phyloP scores from a whole-genome alignment of 2,797 vertebrate species.

The Denticeps clupeoides region DNA sequence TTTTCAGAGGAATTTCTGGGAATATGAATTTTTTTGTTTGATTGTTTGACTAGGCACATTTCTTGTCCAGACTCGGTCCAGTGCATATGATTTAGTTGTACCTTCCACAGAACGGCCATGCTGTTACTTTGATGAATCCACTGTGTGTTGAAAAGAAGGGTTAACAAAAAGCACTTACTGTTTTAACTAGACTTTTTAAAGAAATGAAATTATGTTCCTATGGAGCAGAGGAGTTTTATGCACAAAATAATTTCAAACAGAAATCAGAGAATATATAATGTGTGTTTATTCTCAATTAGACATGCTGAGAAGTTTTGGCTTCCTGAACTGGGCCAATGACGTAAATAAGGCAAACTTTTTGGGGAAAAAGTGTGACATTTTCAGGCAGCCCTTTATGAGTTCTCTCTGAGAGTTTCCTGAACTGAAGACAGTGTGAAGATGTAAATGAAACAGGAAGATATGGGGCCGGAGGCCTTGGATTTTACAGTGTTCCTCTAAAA shows the following conservation, averaged over 20 bases:
- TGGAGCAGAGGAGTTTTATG: background rate
- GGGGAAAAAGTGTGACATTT: slow-evolving; percentile 3
- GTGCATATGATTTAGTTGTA: too few species aligned
- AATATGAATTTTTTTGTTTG: too few species aligned
- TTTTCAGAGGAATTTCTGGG: too few species aligned
- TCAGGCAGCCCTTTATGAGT: background rate
- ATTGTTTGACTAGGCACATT: too few species aligned
- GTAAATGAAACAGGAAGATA: background rate
- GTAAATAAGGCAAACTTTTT: slow-evolving; percentile 13
- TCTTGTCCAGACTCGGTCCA: too few species aligned
- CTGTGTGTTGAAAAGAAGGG: background rate
- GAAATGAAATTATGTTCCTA: background rate
- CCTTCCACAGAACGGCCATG: background rate
- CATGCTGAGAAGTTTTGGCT: background rate
- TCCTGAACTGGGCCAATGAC: background rate
- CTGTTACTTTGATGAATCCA: background rate
- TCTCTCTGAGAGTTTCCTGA: slow-evolving; percentile 20
- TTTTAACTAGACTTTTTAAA: background rate
- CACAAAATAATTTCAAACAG: slow-evolving; percentile 1
- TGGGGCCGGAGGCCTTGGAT: background rate
- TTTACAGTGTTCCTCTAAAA: background rate
- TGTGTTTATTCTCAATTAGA: slow-evolving; percentile 12
- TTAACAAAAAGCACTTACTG: slow-evolving; percentile 1
- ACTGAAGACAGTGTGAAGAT: slow-evolving; percentile 22
- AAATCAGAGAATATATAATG: slow-evolving; percentile 4